Evolutionary conservation across 1,140 invertebrate species (phyloP), one percentile per base, ranked within the genome.

Genomic region (Ceratina australensis): DNA sequence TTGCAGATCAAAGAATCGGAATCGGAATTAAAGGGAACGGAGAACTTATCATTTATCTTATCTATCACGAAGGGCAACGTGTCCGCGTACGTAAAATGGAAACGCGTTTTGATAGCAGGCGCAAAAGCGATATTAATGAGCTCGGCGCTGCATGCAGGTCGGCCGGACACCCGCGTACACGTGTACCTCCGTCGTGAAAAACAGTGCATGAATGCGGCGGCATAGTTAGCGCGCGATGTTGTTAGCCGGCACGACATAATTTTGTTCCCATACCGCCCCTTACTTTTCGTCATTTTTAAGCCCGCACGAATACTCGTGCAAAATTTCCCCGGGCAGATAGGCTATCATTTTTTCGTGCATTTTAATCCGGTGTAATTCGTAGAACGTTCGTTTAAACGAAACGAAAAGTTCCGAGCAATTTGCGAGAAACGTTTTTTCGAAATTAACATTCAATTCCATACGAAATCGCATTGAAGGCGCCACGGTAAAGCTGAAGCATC

Each of bases 61-160:
- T 66, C 65, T 54, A 54, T 15, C 18, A 18, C 18, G 18, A 50
- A 18, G 24, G 49, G 47, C 22, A 49, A 66, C 22, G 22, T 50
- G 8, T 66, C 64, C 24, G 18, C 22, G 18, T 24, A 50, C 5
- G 16, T 18, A 24, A 67, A 67, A 20, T 20, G 65, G 3, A 54
- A 54, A 24, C 49, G 20, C 24, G 24, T 52, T 67, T 33, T 54
- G 18, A 67, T 54, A 52, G 18, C 12, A 7, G 22, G 49, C 3
- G 49, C 49, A 67, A 67, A 28, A 52, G 65, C 49, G 49, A 67
- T 33, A 67, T 66, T 67, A 67, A 67, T 16, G 65, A 67, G 65
- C 65, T 54, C 26, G 16, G 22, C 1, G 33, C 5, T 1, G 65
- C 50, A 67, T 52, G 49, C 49, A 67, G 49, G 22, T 28, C 49